Evolutionary conservation across 2,797 vertebrate genomes (phyloP).

Genomic region (Distichodus sexfasciatus): DNA sequence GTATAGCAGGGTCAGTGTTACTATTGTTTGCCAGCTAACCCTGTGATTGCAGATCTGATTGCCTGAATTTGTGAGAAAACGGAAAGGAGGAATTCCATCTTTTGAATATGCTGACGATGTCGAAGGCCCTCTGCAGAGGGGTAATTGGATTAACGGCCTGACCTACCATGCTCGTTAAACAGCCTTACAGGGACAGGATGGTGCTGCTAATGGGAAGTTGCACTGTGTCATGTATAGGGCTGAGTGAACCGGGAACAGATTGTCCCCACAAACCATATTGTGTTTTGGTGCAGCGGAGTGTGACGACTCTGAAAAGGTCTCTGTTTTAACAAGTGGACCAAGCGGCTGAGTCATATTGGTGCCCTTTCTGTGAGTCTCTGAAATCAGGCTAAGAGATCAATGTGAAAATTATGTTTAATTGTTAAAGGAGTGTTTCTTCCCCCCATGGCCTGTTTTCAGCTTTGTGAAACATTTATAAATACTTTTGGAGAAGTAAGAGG

Average conservation of each 20-base stretch:
- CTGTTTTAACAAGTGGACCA: slow-evolving; percentile 4
- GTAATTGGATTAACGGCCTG: slow-evolving; percentile 29
- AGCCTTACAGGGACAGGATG: background rate
- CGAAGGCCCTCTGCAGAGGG: slow-evolving; percentile 18
- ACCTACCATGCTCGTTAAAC: slow-evolving; percentile 2
- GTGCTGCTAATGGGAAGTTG: slow-evolving; percentile 13
- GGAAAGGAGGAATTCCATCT: slow-evolving; percentile 8
- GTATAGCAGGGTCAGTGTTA: background rate
- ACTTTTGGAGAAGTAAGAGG: no score
- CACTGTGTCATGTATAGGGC: background rate
- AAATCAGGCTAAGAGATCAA: background rate
- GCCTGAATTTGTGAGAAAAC: background rate
- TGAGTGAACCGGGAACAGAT: background rate
- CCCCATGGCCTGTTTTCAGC: no score
- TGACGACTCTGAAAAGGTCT: slow-evolving; percentile 3
- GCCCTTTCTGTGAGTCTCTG: background rate
- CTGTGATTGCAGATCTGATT: background rate
- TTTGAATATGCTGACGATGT: slow-evolving; percentile 1
- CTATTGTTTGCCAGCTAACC: background rate
- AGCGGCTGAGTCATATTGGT: slow-evolving; percentile 4
- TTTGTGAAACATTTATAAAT: no score
- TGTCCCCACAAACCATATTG: background rate
- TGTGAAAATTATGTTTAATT: background rate
- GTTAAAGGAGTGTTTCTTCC: background rate
- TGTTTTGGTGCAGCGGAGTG: background rate